These are phyloP conservation scores for Nymphalis polychloros DNA, from an alignment of 2,888 invertebrate genomes.

Conservation along the genomic window DNA sequence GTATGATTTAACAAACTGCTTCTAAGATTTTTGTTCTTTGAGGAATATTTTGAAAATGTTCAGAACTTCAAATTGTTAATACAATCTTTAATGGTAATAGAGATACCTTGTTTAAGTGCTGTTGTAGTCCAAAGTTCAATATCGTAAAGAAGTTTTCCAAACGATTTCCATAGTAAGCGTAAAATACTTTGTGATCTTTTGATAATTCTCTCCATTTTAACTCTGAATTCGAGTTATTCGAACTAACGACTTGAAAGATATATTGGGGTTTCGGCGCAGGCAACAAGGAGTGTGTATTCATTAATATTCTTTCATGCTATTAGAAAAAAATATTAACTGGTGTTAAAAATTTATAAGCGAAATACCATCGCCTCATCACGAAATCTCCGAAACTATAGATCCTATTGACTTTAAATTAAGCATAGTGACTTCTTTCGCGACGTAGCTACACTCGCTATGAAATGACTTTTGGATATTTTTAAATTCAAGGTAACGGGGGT, in stretches of 20 bases:
- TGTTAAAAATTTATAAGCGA: background rate
- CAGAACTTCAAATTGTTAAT: too few species aligned
- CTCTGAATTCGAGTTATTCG: conserved; percentile 80
- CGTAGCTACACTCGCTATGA: too few species aligned
- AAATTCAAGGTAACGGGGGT: too few species aligned
- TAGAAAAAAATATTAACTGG: background rate
- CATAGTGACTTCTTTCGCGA: too few species aligned
- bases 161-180: conserved; percentile 90
- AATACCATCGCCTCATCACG: too few species aligned
- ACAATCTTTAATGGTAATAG: too few species aligned
- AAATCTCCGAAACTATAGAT: too few species aligned
- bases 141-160: conserved; percentile 92
- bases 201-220: conserved; percentile 82
- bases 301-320: conserved; percentile 81
- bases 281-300: conserved; percentile 71
- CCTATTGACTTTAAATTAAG: too few species aligned
- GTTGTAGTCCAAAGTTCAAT: conserved; percentile 88
- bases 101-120: conserved; percentile 84
- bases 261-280: conserved; percentile 82
- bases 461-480: too few species aligned
- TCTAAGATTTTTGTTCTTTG: too few species aligned
- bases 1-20: background rate
- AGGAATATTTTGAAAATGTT: too few species aligned
- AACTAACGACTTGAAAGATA: conserved; percentile 84
- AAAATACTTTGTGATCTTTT: conserved; percentile 81